Percentiles rank a stretch among this genome's conserved stretches.
phyloP scores from a whole-genome alignment of 2,797 vertebrate species.

The Odontamblyopus rebecca region DNA sequence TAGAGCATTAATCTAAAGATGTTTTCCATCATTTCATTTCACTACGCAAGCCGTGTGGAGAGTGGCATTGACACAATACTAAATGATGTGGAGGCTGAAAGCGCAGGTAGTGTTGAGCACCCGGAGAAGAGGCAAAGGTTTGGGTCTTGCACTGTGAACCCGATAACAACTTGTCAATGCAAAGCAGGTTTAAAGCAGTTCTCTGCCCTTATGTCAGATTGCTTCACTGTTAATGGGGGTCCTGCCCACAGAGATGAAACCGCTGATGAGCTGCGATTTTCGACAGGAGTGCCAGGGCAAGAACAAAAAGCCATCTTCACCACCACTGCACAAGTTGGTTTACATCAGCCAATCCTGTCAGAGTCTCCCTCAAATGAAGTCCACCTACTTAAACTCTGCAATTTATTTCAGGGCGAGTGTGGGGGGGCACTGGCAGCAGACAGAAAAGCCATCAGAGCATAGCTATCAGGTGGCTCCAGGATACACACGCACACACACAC shows the following conservation, averaged over 20 bases:
- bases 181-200: constrained; percentile 3
- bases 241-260: constrained; percentile 34
- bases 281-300: constrained; percentile 27
- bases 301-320: constrained; percentile 38
- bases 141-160: constrained; percentile 12
- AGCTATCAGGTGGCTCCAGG: constrained; percentile 47
- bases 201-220: constrained; percentile 21
- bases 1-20: background rate
- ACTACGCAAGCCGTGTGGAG: background rate
- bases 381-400: constrained; percentile 40
- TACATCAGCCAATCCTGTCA: constrained; percentile 25
- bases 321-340: constrained; percentile 19
- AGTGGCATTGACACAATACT: background rate
- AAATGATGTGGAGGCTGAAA: background rate
- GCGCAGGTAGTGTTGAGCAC: background rate
- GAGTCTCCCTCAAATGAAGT: constrained; percentile 32
- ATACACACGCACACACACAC: constrained; percentile 35
- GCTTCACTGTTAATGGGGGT: constrained; percentile 43
- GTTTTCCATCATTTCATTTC: background rate
- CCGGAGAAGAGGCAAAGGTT: constrained; percentile 8
- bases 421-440: constrained; percentile 22
- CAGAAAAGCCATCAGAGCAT: constrained; percentile 36
- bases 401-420: constrained; percentile 34
- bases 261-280: constrained; percentile 46
- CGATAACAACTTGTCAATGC: constrained; percentile 11